phyloP scores from a whole-genome alignment of 2,797 vertebrate species.

The Tauraco hartlaubi region DNA sequence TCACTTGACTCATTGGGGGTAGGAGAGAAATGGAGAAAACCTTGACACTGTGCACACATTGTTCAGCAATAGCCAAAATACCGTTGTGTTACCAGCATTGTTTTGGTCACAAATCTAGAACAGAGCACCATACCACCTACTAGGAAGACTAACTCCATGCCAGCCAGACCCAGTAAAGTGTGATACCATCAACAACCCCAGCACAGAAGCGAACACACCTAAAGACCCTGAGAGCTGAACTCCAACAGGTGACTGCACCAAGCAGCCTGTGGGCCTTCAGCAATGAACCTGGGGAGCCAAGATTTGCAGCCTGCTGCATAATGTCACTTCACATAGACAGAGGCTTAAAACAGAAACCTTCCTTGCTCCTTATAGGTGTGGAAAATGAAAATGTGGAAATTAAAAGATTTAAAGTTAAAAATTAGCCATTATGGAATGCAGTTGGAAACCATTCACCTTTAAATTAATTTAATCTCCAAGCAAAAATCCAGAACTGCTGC shows the following conservation, averaged over 20 bases:
- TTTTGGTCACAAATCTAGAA: background rate
- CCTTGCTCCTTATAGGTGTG: background rate
- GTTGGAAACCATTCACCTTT: background rate
- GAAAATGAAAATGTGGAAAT: background rate
- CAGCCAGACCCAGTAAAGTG: rapidly evolving
- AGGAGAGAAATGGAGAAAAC: too few relatives aligned
- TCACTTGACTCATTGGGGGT: too few relatives aligned
- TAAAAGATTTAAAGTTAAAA: background rate
- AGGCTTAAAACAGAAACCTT: background rate
- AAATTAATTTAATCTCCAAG: background rate
- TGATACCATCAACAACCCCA: background rate
- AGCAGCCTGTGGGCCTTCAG: background rate
- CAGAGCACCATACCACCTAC: background rate
- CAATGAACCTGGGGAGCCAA: rapidly evolving
- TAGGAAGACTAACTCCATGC: rapidly evolving
- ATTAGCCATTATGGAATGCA: background rate
- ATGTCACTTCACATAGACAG: background rate
- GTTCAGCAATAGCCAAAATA: background rate
- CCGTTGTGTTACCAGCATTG: rapidly evolving
- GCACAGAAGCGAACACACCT: background rate
- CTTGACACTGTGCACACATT: background rate
- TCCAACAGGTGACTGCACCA: background rate
- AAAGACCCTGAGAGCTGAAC: background rate
- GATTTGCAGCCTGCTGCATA: background rate
- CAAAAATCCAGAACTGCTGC: background rate